Base-by-base conservation (phyloP, 2,888 invertebrate species). In the Sphaerophoria rueppellii region DNA sequence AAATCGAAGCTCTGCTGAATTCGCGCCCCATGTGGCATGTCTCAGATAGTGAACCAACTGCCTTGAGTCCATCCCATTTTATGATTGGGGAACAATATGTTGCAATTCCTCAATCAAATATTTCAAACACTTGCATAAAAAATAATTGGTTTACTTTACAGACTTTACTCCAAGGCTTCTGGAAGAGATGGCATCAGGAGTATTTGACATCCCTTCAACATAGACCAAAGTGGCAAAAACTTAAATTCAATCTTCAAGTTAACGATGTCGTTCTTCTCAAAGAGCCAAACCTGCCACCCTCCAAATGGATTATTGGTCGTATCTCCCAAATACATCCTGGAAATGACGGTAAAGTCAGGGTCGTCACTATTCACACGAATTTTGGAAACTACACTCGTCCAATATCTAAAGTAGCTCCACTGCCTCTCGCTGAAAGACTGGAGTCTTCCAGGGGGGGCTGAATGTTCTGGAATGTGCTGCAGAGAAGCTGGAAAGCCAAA, bases 131-230 rank as follows among this genome's bases (percentile, higher is more conserved):
- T n/a, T n/a, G n/a, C 5, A 57, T 57, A 14, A n/a, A 57, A 57
- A 57, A 35, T 57, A 57, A 57, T 57, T 57, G 37, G 57, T 57
- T 37, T 57, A 37, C 57, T 37, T 57, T 57, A 57, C 57, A 57
- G 37, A 37, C 34, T 37, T 35, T 57, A 35, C n/a, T 57, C 4
- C 37, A 57, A 35, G 35, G 40, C 58, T n/a, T n/a, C n/a, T n/a
- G n/a, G n/a, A n/a, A n/a, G n/a, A n/a, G n/a, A n/a, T n/a, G n/a
- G n/a, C n/a, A n/a, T n/a, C n/a, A n/a, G n/a, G n/a, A n/a, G n/a
- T n/a, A n/a, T n/a, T n/a, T n/a, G n/a, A n/a, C n/a, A 37, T 58
- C 14, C 35, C 43, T 43, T 43, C 11, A 43, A 11, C 55, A 69
- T 24, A 40, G 70, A 7, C 35, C 70, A 40, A 54, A 55, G 32